phyloP scores from a whole-genome alignment of 2,888 invertebrate species.

The Sicus ferrugineus region DNA sequence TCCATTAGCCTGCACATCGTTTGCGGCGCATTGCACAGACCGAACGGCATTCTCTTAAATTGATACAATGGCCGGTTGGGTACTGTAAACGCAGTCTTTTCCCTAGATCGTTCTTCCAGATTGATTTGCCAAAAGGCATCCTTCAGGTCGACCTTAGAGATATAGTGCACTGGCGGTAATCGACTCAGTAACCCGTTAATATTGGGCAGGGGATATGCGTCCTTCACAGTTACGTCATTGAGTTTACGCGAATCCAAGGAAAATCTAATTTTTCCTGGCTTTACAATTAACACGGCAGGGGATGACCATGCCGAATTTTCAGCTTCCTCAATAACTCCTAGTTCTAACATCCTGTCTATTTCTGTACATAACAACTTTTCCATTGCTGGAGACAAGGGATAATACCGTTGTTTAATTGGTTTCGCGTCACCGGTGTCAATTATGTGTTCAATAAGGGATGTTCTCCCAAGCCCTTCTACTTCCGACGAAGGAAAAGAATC shows the following conservation, averaged over 20 bases:
- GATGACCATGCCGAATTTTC: no score
- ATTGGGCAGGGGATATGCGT: not conserved
- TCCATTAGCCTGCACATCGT: no score
- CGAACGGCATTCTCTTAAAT: slow-evolving; percentile 3
- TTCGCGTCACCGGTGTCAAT: slow-evolving; percentile 38
- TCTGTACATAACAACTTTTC: slow-evolving; percentile 43
- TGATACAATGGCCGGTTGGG: not conserved
- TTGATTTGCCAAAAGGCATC: slow-evolving; percentile 16
- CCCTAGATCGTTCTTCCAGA: not conserved
- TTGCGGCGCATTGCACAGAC: no score
- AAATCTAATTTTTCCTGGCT: slow-evolving; percentile 28
- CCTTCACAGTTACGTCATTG: slow-evolving; percentile 19
- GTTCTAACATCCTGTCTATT: slow-evolving; percentile 50
- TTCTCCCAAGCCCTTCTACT: slow-evolving; percentile 34
- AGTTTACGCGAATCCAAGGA: slow-evolving; percentile 27
- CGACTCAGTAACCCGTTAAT: slow-evolving; percentile 6
- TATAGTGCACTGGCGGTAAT: not conserved
- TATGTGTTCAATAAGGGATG: slow-evolving; percentile 28
- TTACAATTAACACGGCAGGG: slow-evolving; percentile 18
- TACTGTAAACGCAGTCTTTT: not conserved
- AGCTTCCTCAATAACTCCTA: slow-evolving; percentile 4
- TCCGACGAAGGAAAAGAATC: slow-evolving; percentile 20
- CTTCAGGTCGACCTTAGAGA: slow-evolving; percentile 6
- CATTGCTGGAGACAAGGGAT: slow-evolving; percentile 38
- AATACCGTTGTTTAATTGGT: slow-evolving; percentile 41